Evolutionary conservation across 2,797 vertebrate species (phyloP), one percentile per base, ranked within the genome.

Genomic region (Melanotaenia pygmaea): DNA sequence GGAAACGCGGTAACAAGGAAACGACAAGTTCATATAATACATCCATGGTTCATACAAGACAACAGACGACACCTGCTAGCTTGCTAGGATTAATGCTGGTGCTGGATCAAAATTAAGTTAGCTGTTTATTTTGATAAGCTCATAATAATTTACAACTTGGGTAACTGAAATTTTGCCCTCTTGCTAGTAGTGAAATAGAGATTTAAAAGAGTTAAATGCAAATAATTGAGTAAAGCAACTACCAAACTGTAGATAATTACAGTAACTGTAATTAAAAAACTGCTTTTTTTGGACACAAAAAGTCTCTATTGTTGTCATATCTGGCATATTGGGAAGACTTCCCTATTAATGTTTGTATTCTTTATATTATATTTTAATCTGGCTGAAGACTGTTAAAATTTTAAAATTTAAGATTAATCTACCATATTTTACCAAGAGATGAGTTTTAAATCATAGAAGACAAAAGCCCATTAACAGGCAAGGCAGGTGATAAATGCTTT

Each of bases 1-100:
- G 73, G 81, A 37, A 82, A 85, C 56, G 26, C 0, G 9, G 54
- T 30, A 64, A 71, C 76, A 30, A 12, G 71, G 79, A 62, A 51
- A 47, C 14, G 12, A 38, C 28, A 1, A 40, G n/a, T 59, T 1
- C 13, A 54, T 4, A 54, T n/a, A n/a, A n/a, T n/a, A n/a, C n/a
- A n/a, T n/a, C n/a, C n/a, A n/a, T n/a, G n/a, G n/a, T n/a, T n/a
- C 13, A 54, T 4, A 54, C 53, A 28, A n/a, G 26, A 1, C 13
- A 5, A 30, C 30, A 30, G 30, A 30, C 30, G 30, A 16, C 11
- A 1, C 13, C 6, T 16, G 26, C 53, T 54, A 54, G 13, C 13
- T 24, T 54, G 2, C 22, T 53, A 28, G 12, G 20, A 47, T n/a
- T n/a, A 47, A 20, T 20, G 20, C 18, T 47, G 18, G 5, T 20